These are phyloP conservation scores for Saturnia pavonia DNA, from an alignment of 2,888 invertebrate genomes.

Conservation along the genomic window DNA sequence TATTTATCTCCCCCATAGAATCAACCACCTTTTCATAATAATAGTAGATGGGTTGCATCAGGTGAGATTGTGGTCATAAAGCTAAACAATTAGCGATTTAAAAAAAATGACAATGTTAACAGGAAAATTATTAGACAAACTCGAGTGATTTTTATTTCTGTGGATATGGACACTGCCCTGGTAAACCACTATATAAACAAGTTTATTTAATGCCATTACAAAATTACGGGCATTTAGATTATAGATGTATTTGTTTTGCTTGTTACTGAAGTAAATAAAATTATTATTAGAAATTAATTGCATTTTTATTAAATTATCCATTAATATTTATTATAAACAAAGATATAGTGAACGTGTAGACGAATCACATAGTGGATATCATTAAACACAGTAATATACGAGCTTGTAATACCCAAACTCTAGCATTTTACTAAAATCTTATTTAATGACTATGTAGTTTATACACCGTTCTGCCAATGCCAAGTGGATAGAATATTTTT, in stretches of 20 bases:
- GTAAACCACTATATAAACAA: neutral
- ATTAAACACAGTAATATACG: too few species aligned
- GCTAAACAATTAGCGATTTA: too few species aligned
- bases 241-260: slow-evolving; percentile 4
- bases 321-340: neutral
- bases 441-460: too few species aligned
- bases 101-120: too few species aligned
- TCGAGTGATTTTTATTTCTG: neutral
- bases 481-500: too few species aligned
- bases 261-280: slow-evolving; percentile 4
- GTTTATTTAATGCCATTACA: neutral
- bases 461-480: too few species aligned
- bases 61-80: too few species aligned
- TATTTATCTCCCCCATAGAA: too few species aligned
- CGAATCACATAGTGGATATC: neutral
- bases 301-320: neutral
- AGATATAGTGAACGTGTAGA: neutral
- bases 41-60: too few species aligned
- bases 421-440: too few species aligned
- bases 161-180: neutral
- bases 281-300: neutral
- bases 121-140: neutral
- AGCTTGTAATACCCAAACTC: too few species aligned
- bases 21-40: too few species aligned
- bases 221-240: neutral